Evolutionary conservation across 1,140 invertebrate species (phyloP), one percentile per base, ranked within the genome.

Genomic region (Olivierus martensii): DNA sequence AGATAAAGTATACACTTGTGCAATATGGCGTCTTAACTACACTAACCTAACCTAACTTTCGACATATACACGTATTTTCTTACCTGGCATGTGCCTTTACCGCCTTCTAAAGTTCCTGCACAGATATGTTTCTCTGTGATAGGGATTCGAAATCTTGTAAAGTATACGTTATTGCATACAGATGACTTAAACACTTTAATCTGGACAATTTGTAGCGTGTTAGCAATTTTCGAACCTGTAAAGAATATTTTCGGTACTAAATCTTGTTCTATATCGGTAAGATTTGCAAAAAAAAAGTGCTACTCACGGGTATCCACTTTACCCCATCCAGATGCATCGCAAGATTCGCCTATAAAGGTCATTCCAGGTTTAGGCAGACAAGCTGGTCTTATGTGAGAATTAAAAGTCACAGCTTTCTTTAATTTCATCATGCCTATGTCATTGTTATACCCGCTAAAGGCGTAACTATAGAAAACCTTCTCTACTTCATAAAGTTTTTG

Each of bases 271-370:
- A n/a, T n/a, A n/a, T n/a, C n/a, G n/a, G n/a, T n/a, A n/a, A n/a
- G n/a, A n/a, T n/a, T n/a, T n/a, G n/a, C n/a, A n/a, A n/a, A n/a
- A n/a, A n/a, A n/a, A n/a, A n/a, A n/a, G n/a, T n/a, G 28, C 4
- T 55, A 56, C 61, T 61, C 52, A 64, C 63, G 51, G 21, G 58
- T 55, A 49, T 61, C 61, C 1, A 62, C 54, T 53, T 63, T 66
- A 18, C 87, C 87, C 87, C 87, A 91, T 1, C 87, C 87, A 6
- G 85, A 87, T 2, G 28, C 28, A 6, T 28, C 9, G 85, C 79
- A 28, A 28, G 4, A 28, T 28, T 28, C 22, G 85, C 59, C 62
- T 19, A 60, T 53, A 42, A 62, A 62, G 28, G 59, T 64, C 15
- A 61, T 49, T 2, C 54, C 55, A 49, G 62, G 59, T 51, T 86